Evolutionary conservation across 2,888 invertebrate genomes (phyloP), one percentile per base, ranked within the genome.

Genomic region (Standfussiana lucernea): DNA sequence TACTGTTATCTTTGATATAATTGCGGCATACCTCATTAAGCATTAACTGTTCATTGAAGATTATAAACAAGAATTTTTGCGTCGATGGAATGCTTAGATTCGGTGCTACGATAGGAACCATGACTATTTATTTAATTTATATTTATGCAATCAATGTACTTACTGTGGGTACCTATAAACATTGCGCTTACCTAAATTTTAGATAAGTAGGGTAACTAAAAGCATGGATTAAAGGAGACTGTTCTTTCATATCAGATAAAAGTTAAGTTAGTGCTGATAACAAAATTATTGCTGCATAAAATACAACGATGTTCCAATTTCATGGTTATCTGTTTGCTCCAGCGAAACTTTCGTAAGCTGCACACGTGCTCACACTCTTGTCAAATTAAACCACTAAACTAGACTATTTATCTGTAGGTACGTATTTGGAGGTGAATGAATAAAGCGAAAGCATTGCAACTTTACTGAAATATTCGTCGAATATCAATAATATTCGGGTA

Each of bases 261-360:
- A 84, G 65, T 76, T 79, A 82, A 90, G 83, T 82, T 83, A 85
- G 80, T 79, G 68, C 79, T 84, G 90, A 91, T 90, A 91, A 90
- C 78, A 72, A 70, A 83, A 70, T 84, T 86, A 84, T 82, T 80
- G 80, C 77, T 78, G 81, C 79, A 74, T 85, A 85, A 77, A 85
- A 81, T 85, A 82, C 84, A 77, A 75, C 85, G 87, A 88, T 91
- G 93, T 89, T 91, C 92, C 89, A 91, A 91, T 93, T 93, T 89
- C 86, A 82, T 80, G 82, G 89, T 93, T 94, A 94, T 94, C 94
- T 92, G 88, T 89, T 85, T 86, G 81, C 89, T 79, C 73, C 80
- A 77, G 77, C 50, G 53, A 79, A 82, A 85, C 85, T 88, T 89
- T 91, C 90, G 90, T 92, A 92, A 93, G 90, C 89, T 88, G 82